Evolutionary conservation across 1,140 invertebrate species (phyloP).

Genomic region (Bursaphelenchus mucronatus): DNA sequence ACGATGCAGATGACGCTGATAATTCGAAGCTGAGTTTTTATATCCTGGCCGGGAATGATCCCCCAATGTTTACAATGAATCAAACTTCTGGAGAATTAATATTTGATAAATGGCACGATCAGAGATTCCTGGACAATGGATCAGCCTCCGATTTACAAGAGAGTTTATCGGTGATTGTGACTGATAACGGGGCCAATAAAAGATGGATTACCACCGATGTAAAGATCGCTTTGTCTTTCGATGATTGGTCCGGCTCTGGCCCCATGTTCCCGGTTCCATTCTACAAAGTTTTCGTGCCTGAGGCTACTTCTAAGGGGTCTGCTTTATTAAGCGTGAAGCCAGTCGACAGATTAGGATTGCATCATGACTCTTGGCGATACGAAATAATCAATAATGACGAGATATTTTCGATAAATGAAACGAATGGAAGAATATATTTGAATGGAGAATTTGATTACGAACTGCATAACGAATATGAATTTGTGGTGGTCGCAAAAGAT

Average conservation of each 20-base stretch:
- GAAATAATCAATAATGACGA: constrained; percentile 31
- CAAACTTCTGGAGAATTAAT: constrained; percentile 23
- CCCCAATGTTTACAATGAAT: constrained; percentile 30
- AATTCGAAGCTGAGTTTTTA: constrained; percentile 29
- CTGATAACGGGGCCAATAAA: constrained; percentile 16
- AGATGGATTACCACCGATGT: constrained; percentile 21
- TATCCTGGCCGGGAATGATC: constrained; percentile 35
- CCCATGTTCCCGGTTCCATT: constrained; percentile 32
- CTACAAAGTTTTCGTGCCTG: constrained; percentile 35
- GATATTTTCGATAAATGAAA: constrained; percentile 55
- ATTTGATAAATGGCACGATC: constrained; percentile 42
- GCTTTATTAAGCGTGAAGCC: constrained; percentile 28
- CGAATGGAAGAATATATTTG: constrained; percentile 34
- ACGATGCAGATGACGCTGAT: constrained; percentile 22
- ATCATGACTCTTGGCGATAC: constrained; percentile 23
- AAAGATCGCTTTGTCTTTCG: constrained; percentile 23
- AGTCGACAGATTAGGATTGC: constrained; percentile 9
- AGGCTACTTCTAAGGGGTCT: constrained; percentile 11
- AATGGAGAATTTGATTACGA: constrained; percentile 28
- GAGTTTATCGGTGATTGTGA: constrained; percentile 15
- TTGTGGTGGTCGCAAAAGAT: constrained; percentile 44
- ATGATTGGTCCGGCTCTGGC: constrained; percentile 26
- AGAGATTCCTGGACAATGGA: constrained; percentile 15
- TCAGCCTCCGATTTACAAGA: too few relatives aligned
- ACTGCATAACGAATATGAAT: constrained; percentile 28